These are phyloP conservation scores for Thalassoma bifasciatum DNA, from an alignment of 2,113 vertebrate species.

Conservation along the genomic window DNA sequence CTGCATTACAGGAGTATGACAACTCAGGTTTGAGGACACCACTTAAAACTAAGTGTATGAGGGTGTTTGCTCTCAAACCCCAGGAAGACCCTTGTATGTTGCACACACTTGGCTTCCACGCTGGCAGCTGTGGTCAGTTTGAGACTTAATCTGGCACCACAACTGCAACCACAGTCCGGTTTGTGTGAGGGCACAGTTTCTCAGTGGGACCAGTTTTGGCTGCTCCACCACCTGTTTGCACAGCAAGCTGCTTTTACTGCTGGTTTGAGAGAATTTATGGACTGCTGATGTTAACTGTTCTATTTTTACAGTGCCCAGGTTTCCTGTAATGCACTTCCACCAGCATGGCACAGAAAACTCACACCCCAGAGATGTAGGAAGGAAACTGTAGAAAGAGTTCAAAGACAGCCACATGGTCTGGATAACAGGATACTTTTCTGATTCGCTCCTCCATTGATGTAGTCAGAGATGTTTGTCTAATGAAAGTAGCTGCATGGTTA, in stretches of 20 bases:
- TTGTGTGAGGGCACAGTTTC: constrained; percentile 24
- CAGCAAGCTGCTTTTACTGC: constrained; percentile 53
- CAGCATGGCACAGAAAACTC: constrained; percentile 36
- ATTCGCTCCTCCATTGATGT: no score
- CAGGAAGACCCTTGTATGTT: not conserved
- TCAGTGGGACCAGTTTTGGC: constrained; percentile 33
- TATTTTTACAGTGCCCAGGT: constrained; percentile 62
- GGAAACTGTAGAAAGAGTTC: constrained; percentile 20
- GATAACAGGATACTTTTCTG: not conserved
- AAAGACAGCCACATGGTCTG: constrained; percentile 3
- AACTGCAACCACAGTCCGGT: not conserved
- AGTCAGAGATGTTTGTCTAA: constrained; percentile 10
- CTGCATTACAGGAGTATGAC: constrained; percentile 9
- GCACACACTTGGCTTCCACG: not conserved
- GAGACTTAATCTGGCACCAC: constrained; percentile 5
- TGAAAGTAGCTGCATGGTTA: not conserved
- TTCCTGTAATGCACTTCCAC: constrained; percentile 50
- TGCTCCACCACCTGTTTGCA: constrained; percentile 59
- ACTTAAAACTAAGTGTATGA: not conserved
- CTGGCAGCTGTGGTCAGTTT: constrained; percentile 1
- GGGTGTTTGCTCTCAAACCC: constrained; percentile 15
- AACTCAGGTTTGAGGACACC: constrained; percentile 24
- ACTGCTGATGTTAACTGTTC: constrained; percentile 66
- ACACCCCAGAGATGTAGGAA: constrained; percentile 8
- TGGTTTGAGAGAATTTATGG: constrained; percentile 62